These are phyloP conservation scores for Lasioglossum morio DNA, from an alignment of 2,888 invertebrate genomes.

Conservation along the genomic window DNA sequence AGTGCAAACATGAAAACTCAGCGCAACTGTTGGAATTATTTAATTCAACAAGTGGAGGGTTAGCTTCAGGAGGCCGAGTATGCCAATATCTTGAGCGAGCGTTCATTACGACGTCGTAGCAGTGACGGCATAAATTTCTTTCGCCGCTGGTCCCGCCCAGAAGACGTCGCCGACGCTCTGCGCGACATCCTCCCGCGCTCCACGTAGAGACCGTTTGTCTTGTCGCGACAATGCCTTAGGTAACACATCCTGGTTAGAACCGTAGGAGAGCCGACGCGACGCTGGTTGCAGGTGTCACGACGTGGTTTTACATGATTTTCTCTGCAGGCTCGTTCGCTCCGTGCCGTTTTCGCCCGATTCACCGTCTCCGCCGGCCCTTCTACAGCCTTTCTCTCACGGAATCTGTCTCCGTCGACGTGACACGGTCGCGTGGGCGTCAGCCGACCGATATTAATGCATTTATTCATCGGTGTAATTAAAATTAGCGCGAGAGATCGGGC, in stretches of 20 bases:
- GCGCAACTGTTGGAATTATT: too few relatives aligned
- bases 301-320: conserved; percentile 37
- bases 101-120: conserved; percentile 29
- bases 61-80: too few relatives aligned
- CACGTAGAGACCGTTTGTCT: conserved; percentile 57
- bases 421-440: conserved; percentile 53
- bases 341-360: neutral
- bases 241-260: conserved; percentile 60
- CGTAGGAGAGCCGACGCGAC: conserved; percentile 37
- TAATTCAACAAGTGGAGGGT: too few relatives aligned
- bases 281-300: conserved; percentile 57
- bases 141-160: conserved; percentile 12
- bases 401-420: conserved; percentile 13
- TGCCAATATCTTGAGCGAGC: too few relatives aligned
- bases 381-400: conserved; percentile 9
- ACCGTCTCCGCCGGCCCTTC: neutral
- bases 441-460: conserved; percentile 68
- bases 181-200: conserved; percentile 13
- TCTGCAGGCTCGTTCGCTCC: conserved; percentile 1
- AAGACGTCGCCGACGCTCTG: conserved; percentile 1
- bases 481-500: conserved; percentile 57
- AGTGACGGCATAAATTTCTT: conserved; percentile 44
- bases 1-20: too few relatives aligned
- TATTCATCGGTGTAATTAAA: conserved; percentile 70
- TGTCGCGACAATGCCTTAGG: conserved; percentile 57